Conservation (phyloP, 2,113 vertebrate genomes). For the Noctilio leporinus region DNA sequence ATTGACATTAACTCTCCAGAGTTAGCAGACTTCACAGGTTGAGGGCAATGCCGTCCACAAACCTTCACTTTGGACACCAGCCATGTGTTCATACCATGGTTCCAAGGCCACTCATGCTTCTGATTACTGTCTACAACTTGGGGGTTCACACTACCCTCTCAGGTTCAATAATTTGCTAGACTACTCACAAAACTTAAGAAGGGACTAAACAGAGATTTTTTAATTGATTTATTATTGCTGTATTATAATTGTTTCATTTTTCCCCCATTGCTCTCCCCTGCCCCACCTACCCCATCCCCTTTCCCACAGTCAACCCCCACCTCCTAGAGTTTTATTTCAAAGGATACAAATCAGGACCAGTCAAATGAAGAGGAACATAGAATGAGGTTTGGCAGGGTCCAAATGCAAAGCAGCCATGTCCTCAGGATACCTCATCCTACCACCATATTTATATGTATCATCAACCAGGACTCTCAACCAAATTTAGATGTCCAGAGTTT, state of each 20-base stretch:
- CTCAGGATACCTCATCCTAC: background rate
- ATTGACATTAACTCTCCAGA: background rate
- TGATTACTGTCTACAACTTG: background rate
- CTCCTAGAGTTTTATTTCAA: background rate
- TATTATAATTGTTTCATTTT: no score
- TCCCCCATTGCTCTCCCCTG: no score
- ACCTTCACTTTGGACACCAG: background rate
- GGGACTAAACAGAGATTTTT: background rate
- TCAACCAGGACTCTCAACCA: background rate
- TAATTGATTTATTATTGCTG: no score
- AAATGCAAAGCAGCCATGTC: background rate
- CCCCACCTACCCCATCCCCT: no score
- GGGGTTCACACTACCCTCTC: background rate
- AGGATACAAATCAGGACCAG: background rate
- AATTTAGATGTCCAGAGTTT: background rate
- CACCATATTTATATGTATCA: background rate
- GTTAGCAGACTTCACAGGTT: background rate
- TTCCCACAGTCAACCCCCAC: no score
- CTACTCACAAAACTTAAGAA: background rate
- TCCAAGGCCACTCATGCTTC: background rate
- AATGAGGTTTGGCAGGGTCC: background rate
- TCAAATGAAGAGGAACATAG: background rate
- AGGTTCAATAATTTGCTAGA: background rate
- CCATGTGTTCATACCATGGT: background rate
- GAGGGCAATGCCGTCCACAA: background rate